phyloP scores from a whole-genome alignment of 2,113 vertebrate genomes.

The Ageneiosus marmoratus region DNA sequence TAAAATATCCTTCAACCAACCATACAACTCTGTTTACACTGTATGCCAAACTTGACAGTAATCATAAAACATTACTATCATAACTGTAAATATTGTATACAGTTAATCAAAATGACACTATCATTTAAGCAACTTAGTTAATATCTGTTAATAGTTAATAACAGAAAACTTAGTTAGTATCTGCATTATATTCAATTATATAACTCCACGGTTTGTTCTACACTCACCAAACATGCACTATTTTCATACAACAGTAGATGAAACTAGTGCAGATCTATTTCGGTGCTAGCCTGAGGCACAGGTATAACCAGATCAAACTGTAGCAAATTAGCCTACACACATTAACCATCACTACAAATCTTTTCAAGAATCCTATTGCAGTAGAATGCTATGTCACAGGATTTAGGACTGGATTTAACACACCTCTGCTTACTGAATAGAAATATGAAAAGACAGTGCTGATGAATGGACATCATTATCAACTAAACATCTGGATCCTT shows the following conservation, averaged over 20 bases:
- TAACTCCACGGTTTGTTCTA: background rate
- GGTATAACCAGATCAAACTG: slow-evolving; percentile 6
- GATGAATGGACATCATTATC: background rate
- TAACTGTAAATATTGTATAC: background rate
- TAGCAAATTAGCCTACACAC: slow-evolving; percentile 10
- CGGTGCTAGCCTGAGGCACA: background rate
- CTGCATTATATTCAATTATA: background rate
- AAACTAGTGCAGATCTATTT: slow-evolving; percentile 4
- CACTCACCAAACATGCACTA: background rate
- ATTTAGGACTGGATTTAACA: background rate
- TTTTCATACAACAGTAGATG: background rate
- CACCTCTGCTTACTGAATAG: background rate
- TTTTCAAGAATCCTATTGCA: background rate
- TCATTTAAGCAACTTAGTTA: background rate
- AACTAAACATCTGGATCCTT: background rate
- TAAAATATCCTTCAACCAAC: background rate
- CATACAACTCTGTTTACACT: background rate
- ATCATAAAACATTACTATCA: background rate
- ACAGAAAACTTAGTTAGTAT: background rate
- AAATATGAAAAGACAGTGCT: background rate
- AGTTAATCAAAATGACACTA: no score
- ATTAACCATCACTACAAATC: slow-evolving; percentile 2
- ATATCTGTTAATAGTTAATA: background rate
- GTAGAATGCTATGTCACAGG: background rate
- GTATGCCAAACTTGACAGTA: background rate